A percentile compares a stretch with the other conserved stretches of the same genome.
Evolutionary conservation across 2,888 invertebrate genomes (phyloP).

Genomic region (Cheiracanthium punctorium): DNA sequence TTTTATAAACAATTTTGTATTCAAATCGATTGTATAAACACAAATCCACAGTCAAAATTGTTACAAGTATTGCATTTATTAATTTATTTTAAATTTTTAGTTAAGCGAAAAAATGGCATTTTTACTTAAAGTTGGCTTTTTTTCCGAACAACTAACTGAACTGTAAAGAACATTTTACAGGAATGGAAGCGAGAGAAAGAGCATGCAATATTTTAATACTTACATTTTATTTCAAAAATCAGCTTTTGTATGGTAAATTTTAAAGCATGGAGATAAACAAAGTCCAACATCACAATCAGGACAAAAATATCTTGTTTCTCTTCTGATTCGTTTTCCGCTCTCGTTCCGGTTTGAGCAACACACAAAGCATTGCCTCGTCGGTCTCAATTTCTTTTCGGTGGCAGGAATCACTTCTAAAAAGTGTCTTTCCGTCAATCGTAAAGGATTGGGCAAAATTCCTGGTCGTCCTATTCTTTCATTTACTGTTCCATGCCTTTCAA

Average conservation of each 20-base stretch:
- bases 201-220: slow-evolving; percentile 12
- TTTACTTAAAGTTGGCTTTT: slow-evolving; percentile 34
- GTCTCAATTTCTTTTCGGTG: not conserved
- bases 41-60: slow-evolving; percentile 22
- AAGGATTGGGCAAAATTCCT: not conserved
- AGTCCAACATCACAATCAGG: slow-evolving; percentile 20
- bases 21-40: slow-evolving; percentile 18
- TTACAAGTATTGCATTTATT: slow-evolving; percentile 23
- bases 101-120: slow-evolving; percentile 2
- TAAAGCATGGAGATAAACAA: slow-evolving; percentile 13
- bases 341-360: slow-evolving; percentile 22
- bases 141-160: slow-evolving; percentile 17
- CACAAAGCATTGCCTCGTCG: slow-evolving; percentile 11
- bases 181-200: not conserved
- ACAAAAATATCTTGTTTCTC: slow-evolving; percentile 26
- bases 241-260: slow-evolving; percentile 20
- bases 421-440: not conserved
- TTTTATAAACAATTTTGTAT: slow-evolving; percentile 25
- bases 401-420: not conserved
- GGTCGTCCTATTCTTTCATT: slow-evolving; percentile 15
- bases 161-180: slow-evolving; percentile 24
- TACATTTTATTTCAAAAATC: slow-evolving; percentile 20
- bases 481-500: slow-evolving; percentile 3
- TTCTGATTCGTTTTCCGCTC: slow-evolving; percentile 17
- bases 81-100: slow-evolving; percentile 16